phyloP scores from a whole-genome alignment of 2,888 invertebrate genomes.

The Argyra leucocephala region DNA sequence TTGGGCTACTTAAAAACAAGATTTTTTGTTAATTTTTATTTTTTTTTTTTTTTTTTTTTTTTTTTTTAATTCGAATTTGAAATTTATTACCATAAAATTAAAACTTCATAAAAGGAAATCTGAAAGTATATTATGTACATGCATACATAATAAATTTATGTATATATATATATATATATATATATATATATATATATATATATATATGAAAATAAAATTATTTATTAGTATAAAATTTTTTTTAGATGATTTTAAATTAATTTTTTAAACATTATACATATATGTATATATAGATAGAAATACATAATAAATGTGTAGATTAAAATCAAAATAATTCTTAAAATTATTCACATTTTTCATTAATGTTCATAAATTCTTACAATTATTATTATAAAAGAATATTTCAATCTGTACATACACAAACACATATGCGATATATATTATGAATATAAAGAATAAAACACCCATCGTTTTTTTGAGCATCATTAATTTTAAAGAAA shows the following conservation, averaged over 20 bases:
- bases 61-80: background rate
- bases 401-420: background rate
- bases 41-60: too few species aligned
- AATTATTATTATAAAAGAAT: background rate
- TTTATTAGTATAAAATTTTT: too few species aligned
- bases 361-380: background rate
- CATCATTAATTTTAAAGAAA: background rate
- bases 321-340: background rate
- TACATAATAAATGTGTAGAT: background rate
- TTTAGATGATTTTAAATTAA: too few species aligned
- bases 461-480: background rate
- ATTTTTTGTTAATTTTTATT: too few species aligned
- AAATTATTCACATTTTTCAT: background rate
- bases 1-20: too few species aligned
- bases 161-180: background rate
- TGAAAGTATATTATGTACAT: background rate
- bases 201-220: background rate
- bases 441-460: background rate
- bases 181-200: background rate
- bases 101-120: slow-evolving; percentile 1
- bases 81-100: slow-evolving; percentile 3
- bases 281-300: background rate
- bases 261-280: too few species aligned
- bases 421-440: too few species aligned
- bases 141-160: too few species aligned